Evolutionary conservation across 2,113 vertebrate genomes (phyloP).

Genomic region (Geothlypis trichas): DNA sequence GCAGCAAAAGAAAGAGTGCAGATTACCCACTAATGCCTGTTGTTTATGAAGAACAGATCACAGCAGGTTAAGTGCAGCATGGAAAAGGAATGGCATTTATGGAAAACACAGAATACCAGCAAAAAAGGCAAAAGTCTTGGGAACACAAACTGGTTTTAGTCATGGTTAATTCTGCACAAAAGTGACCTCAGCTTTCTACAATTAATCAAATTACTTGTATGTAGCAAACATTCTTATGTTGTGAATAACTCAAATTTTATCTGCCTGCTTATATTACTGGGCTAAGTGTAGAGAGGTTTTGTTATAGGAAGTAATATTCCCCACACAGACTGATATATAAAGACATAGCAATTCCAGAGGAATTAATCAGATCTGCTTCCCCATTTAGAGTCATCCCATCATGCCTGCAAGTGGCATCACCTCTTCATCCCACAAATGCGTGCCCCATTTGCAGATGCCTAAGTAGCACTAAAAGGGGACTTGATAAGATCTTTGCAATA

Average conservation of each 20-base stretch:
- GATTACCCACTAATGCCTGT: constrained; percentile 42
- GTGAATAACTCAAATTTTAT: background rate
- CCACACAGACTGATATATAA: background rate
- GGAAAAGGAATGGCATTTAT: constrained; percentile 55
- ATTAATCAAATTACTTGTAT: background rate
- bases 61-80: constrained; percentile 61
- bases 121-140: constrained; percentile 9
- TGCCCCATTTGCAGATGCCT: background rate
- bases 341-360: background rate
- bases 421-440: background rate
- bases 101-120: constrained; percentile 38
- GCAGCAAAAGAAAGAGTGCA: constrained; percentile 49
- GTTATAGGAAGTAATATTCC: background rate
- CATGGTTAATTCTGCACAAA: background rate
- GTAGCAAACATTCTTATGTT: background rate
- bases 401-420: background rate
- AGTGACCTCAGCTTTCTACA: background rate
- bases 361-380: background rate
- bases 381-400: background rate
- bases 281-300: background rate
- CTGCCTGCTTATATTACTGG: background rate
- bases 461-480: background rate
- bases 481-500: background rate
- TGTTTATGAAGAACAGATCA: constrained; percentile 64
- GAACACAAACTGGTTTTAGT: constrained; percentile 16